Evolutionary conservation across 2,113 vertebrate genomes (phyloP).

Genomic region (Pteropus alecto): DNA sequence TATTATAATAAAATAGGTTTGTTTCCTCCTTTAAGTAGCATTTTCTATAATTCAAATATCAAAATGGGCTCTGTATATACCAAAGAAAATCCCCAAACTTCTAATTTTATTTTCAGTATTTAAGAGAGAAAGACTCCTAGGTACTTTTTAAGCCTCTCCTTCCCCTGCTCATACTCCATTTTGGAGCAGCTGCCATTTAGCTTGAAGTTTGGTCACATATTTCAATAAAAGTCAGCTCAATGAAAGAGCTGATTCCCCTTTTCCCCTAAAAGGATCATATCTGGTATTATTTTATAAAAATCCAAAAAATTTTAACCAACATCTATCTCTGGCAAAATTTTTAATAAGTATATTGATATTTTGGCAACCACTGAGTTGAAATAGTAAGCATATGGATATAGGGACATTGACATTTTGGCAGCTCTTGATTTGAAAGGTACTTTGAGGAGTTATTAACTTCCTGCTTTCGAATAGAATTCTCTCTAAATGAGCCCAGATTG

Average conservation of each 20-base stretch:
- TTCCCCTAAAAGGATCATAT: not conserved
- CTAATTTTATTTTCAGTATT: not conserved
- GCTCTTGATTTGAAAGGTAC: not conserved
- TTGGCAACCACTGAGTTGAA: not conserved
- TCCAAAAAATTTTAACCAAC: not conserved
- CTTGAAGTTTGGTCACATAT: not conserved
- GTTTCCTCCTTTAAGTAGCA: not conserved
- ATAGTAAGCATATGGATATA: not conserved
- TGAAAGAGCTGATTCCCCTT: not conserved
- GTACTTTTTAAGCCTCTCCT: not conserved
- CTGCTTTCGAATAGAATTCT: not conserved
- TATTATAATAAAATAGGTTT: not conserved
- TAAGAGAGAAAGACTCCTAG: not conserved
- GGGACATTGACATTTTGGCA: not conserved
- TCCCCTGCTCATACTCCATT: not conserved
- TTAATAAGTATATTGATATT: not conserved
- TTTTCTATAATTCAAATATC: not conserved
- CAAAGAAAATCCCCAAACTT: not conserved
- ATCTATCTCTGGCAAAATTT: not conserved
- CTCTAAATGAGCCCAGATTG: not conserved
- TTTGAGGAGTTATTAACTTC: not conserved
- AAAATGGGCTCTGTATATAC: not conserved
- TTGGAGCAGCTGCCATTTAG: not conserved
- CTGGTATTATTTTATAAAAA: not conserved
- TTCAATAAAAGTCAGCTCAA: not conserved